Evolutionary conservation across 2,113 vertebrate species (phyloP).

Genomic region (Poeciliopsis retropinna): DNA sequence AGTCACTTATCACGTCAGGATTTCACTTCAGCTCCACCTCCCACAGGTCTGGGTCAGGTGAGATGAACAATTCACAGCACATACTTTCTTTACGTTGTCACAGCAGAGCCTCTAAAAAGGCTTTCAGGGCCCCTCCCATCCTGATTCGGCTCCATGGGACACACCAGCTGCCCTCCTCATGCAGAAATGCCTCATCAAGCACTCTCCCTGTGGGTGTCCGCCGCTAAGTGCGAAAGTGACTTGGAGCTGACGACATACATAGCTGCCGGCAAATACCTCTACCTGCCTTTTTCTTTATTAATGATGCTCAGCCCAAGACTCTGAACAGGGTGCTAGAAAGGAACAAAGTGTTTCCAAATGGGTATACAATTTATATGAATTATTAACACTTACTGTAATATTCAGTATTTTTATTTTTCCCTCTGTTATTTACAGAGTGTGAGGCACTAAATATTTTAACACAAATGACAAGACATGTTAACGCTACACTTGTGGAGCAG

Average conservation of each 20-base stretch:
- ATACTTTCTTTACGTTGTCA: not conserved
- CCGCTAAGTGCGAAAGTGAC: conserved; percentile 10
- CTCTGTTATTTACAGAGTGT: conserved; percentile 11
- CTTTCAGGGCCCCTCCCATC: conserved; percentile 22
- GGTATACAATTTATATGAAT: conserved; percentile 17
- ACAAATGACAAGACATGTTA: not conserved
- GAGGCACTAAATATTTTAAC: not conserved
- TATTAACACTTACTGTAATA: conserved; percentile 40
- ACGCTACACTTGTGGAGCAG: no score
- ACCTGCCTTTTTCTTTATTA: conserved; percentile 30
- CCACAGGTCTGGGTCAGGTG: conserved; percentile 19
- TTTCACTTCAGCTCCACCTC: conserved; percentile 29
- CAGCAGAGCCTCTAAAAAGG: conserved; percentile 33
- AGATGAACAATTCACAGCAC: not conserved
- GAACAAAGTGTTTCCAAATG: conserved; percentile 32
- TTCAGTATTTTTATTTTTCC: conserved; percentile 17
- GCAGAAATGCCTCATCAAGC: conserved; percentile 35
- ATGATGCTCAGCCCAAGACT: conserved; percentile 19
- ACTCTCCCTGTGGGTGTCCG: conserved; percentile 22
- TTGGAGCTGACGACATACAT: conserved; percentile 8
- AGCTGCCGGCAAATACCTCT: conserved; percentile 9
- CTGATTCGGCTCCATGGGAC: conserved; percentile 12
- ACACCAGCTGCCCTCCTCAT: not conserved
- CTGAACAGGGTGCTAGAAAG: not conserved
- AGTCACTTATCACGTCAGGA: conserved; percentile 42